phyloP scores from a whole-genome alignment of 2,113 vertebrate genomes.

The Semicossyphus pulcher region DNA sequence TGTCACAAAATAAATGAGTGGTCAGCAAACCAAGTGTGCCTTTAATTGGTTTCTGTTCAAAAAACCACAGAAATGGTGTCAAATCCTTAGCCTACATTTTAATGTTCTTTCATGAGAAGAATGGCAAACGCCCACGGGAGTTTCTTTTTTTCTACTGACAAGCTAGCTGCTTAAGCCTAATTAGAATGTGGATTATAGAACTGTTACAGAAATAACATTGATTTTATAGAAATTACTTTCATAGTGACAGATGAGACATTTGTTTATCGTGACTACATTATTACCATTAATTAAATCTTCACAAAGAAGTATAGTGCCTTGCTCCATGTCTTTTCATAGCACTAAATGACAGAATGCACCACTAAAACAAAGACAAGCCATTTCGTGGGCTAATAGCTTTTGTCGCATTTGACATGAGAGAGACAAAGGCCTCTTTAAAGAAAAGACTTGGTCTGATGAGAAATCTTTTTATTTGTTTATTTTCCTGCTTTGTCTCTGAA shows the following conservation, averaged over 20 bases:
- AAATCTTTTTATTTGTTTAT: constrained; percentile 82
- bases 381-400: constrained; percentile 86
- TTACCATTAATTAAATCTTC: constrained; percentile 85
- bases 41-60: constrained; percentile 49
- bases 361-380: constrained; percentile 85
- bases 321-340: constrained; percentile 85
- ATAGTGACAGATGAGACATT: constrained; percentile 85
- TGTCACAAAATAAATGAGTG: constrained; percentile 14
- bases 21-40: constrained; percentile 36
- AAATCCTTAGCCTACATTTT: constrained; percentile 68
- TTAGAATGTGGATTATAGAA: constrained; percentile 83
- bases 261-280: constrained; percentile 86
- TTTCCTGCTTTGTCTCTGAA: constrained; percentile 56
- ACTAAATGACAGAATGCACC: constrained; percentile 82
- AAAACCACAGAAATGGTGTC: constrained; percentile 67
- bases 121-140: constrained; percentile 77
- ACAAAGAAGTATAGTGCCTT: constrained; percentile 83
- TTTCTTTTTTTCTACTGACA: constrained; percentile 72
- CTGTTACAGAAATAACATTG: constrained; percentile 80
- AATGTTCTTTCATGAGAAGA: constrained; percentile 79
- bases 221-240: constrained; percentile 79
- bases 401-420: constrained; percentile 86
- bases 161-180: constrained; percentile 80
- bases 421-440: constrained; percentile 83
- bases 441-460: constrained; percentile 78